A percentile compares a stretch with the other conserved stretches of the same genome.
phyloP scores from a whole-genome alignment of 2,888 invertebrate species.

The Aphelenchoides bicaudatus region DNA sequence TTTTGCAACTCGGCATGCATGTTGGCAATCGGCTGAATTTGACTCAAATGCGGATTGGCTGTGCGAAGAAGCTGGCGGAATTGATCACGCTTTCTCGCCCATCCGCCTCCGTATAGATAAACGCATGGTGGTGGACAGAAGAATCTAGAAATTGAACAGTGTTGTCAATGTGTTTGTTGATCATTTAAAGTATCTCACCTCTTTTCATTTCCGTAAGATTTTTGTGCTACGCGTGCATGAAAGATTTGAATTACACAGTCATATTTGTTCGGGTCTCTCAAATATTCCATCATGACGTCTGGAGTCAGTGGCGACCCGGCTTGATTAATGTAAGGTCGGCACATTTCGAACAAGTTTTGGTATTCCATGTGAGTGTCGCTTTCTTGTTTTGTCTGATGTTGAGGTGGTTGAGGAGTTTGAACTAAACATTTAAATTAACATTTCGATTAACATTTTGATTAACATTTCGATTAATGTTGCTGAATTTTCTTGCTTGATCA shows the following conservation, averaged over 20 bases:
- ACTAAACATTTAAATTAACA: too few species aligned
- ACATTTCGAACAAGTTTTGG: too few species aligned
- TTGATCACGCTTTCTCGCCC: conserved; percentile 67
- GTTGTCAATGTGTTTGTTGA: too few species aligned
- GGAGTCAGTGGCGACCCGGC: conserved; percentile 63
- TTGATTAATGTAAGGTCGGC: too few species aligned
- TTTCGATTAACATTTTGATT: too few species aligned
- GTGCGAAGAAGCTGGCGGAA: neutral
- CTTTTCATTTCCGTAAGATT: conserved; percentile 98
- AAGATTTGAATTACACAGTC: conserved; percentile 87
- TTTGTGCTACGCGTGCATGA: conserved; percentile 99
- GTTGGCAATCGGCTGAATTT: neutral
- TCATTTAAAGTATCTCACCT: conserved; percentile 63
- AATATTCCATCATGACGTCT: conserved; percentile 92
- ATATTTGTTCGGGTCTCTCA: conserved; percentile 63
- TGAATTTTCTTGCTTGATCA: too few species aligned
- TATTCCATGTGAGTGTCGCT: neutral
- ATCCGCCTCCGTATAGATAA: conserved; percentile 94
- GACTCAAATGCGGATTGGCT: neutral
- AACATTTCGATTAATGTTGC: too few species aligned
- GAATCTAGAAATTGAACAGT: conserved; percentile 66
- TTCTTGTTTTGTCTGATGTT: too few species aligned
- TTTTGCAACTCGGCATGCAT: neutral
- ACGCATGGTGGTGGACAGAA: conserved; percentile 99
- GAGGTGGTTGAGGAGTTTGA: too few species aligned